Percentiles rank a stretch among this genome's conserved stretches.
Evolutionary conservation across 1,140 invertebrate genomes (phyloP).

Genomic region (Drosophila sechellia): DNA sequence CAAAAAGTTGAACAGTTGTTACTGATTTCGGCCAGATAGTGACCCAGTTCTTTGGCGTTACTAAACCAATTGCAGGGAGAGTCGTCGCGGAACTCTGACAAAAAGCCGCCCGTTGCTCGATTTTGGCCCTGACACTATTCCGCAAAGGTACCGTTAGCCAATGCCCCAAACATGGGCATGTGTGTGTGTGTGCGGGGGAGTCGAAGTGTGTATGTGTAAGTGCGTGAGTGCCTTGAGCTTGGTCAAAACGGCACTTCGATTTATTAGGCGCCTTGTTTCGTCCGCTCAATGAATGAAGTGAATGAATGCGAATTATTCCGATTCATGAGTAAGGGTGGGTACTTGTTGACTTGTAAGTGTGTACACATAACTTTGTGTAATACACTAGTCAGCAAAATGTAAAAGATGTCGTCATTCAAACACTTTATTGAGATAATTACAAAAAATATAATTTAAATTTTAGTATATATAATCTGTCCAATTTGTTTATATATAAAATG

Average conservation of each 20-base stretch:
- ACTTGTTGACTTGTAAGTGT: background rate
- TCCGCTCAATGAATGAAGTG: slow-evolving; percentile 49
- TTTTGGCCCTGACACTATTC: slow-evolving; percentile 68
- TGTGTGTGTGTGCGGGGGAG: slow-evolving; percentile 14
- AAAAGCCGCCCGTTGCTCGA: slow-evolving; percentile 24
- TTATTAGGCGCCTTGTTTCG: slow-evolving; percentile 52
- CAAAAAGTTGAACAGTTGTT: slow-evolving; percentile 61
- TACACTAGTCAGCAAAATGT: background rate
- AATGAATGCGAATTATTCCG: slow-evolving; percentile 39
- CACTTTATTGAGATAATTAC: background rate
- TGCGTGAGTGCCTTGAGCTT: slow-evolving; percentile 51
- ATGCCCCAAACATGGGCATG: slow-evolving; percentile 9
- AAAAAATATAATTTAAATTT: too few species aligned
- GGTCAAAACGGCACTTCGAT: slow-evolving; percentile 45
- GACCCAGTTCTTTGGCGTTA: slow-evolving; percentile 60
- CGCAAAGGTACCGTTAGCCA: slow-evolving; percentile 32
- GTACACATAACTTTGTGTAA: background rate
- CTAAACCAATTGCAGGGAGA: slow-evolving; percentile 30
- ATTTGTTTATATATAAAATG: too few species aligned
- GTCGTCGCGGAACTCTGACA: slow-evolving; percentile 32
- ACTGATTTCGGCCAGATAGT: slow-evolving; percentile 60
- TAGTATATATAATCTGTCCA: too few species aligned
- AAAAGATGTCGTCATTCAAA: too few species aligned
- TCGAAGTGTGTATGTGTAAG: slow-evolving; percentile 3
- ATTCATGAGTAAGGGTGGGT: slow-evolving; percentile 6